Base-by-base conservation (phyloP, 1,140 invertebrate genomes). In the Oncopeltus fasciatus region DNA sequence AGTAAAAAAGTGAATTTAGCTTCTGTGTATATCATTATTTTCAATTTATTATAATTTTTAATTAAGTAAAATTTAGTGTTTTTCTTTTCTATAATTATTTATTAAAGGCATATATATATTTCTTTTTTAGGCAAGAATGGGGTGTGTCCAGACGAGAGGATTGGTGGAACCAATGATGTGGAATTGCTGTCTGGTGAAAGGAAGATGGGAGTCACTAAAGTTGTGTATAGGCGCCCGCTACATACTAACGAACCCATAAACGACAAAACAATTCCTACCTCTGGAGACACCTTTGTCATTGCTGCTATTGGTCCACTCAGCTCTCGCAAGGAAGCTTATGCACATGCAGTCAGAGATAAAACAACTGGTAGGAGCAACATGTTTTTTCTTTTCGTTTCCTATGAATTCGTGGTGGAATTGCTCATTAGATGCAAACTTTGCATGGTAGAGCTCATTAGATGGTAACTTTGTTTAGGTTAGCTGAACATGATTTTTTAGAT, bases 221-320 rank as follows among this genome's bases (percentile, higher is more conserved):
- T 93, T 3, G 83, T 82, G 2, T 93, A 87, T 70, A 79, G 79
- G 29, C 79, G 90, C 4, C 83, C 88, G 0, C 74, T 92, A 46
- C 78, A 83, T 59, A 87, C 87, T 0, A 85, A 83, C 65, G 88
- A 91, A 65, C 77, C 82, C 0, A 74, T 79, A 16, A 83, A 81
- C 63, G 86, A 90, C 69, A 76, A 78, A 64, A 78, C 84, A 29
- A 83, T 90, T 58, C 81, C 86, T 1, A 73, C 74, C 0, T 75
- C 83, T 29, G 76, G 80, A 0, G 81, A 86, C 21, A 82, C 84
- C 11, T 84, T 81, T 18, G 83, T 93, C 1, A 89, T 94, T n/a
- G 90, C 90, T 0, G 90, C 91, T 14, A 88, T 94, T 65, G 91
- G 91, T 3, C 83, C 83, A 0, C 75, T 95, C 1, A 92, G 91